Evolutionary conservation across 2,797 vertebrate species (phyloP), one percentile per base, ranked within the genome.

Genomic region (Pelochelys cantorii): DNA sequence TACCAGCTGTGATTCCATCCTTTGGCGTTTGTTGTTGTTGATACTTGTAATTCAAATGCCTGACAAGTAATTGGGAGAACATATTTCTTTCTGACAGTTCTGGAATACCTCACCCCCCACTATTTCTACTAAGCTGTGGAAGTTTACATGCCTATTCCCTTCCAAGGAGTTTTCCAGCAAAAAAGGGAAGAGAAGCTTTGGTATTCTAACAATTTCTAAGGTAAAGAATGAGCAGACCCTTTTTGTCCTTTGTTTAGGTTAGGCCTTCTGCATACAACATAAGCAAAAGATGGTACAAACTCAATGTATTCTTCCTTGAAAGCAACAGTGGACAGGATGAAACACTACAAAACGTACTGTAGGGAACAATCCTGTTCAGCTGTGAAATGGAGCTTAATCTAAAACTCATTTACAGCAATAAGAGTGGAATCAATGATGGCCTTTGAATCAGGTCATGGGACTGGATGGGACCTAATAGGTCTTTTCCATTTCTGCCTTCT

Each of bases 331-430:
- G 68, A 20, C n/a, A 71, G 18, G 5, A 71, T 2, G 20, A 71
- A 71, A 22, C 68, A 9, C 68, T 71, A 71, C n/a, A 71, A 75
- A 86, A 80, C 0, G 0, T 1, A 1, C 52, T 60, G 55, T 7
- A 53, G 79, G 1, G 3, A 90, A 87, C 37, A 34, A 0, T 0
- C 5, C 60, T 90, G 25, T 90, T 56, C 22, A 75, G 84, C 87
- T 78, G 52, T 0, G 0, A 8, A 60, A 4, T 6, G 80, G 79
- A 79, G 83, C 57, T 22, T 8, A 27, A 86, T 55, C 9, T 55
- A 5, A 75, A 13, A 3, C 14, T 13, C 84, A 81, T 48, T 81
- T 86, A 88, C 0, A 1, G 25, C 0, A 0, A 3, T 37, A 23
- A 34, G 20, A 2, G 23, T 0, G 0, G 57, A 11, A 2, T 71